Percentiles rank a stretch among this genome's conserved stretches.
Conservation (phyloP, 1,140 invertebrate genomes). For the Grapholita molesta region DNA sequence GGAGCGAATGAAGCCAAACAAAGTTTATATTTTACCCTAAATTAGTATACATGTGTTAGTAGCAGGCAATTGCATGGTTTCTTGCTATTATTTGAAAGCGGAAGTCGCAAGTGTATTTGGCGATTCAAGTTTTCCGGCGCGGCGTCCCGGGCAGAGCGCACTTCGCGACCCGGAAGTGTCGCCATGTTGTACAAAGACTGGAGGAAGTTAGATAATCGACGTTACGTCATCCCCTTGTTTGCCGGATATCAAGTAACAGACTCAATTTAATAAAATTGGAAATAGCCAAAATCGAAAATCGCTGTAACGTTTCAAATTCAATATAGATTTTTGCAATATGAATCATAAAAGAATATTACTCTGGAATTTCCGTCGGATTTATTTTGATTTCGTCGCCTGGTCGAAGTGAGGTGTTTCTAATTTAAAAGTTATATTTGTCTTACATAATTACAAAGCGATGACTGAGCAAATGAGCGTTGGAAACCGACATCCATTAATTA, state of each 20-base stretch:
- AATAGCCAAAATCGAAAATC: slow-evolving; percentile 12
- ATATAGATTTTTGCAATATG: not conserved
- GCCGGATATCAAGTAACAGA: slow-evolving; percentile 29
- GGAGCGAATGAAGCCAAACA: not conserved
- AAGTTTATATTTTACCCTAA: not conserved
- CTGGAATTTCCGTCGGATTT: not conserved
- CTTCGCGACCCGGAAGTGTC: slow-evolving; percentile 37
- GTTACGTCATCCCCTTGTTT: slow-evolving; percentile 24
- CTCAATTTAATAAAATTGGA: slow-evolving; percentile 12
- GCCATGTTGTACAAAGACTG: slow-evolving; percentile 31
- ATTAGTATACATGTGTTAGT: not conserved
- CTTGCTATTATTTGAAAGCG: slow-evolving; percentile 13
- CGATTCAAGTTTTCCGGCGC: slow-evolving; percentile 36
- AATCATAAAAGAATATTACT: slow-evolving; percentile 2
- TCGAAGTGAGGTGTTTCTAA: not conserved
- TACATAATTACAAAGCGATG: slow-evolving; percentile 40
- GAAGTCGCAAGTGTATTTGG: slow-evolving; percentile 31
- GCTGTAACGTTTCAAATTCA: not conserved
- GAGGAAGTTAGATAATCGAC: slow-evolving; percentile 29
- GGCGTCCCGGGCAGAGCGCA: slow-evolving; percentile 29
- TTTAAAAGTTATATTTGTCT: slow-evolving; percentile 14
- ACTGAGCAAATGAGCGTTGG: slow-evolving; percentile 32
- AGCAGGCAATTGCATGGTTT: not conserved
- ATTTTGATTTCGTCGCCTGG: not conserved
- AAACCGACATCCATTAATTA: slow-evolving; percentile 40